These are phyloP conservation scores for Odobenus rosmarus DNA, from an alignment of 2,113 vertebrate genomes.

Conservation along the genomic window DNA sequence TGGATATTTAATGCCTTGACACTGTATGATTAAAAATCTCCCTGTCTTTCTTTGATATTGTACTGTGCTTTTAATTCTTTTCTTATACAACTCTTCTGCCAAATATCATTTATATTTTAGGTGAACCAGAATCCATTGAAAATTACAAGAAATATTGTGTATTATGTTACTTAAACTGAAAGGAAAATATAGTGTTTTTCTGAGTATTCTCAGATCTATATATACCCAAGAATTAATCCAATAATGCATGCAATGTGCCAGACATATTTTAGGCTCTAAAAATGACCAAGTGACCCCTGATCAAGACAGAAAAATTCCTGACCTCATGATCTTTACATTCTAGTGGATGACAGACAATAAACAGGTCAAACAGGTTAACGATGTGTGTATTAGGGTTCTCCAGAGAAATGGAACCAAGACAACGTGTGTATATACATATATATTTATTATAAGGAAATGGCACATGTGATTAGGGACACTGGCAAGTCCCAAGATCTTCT, in stretches of 20 bases:
- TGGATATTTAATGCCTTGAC: not conserved
- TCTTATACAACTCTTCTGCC: not conserved
- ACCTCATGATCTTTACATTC: not conserved
- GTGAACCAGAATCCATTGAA: not conserved
- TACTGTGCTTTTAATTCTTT: not conserved
- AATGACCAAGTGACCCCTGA: not conserved
- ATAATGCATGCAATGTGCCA: not conserved
- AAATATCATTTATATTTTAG: not conserved
- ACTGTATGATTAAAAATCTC: not conserved
- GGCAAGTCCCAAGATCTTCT: not conserved
- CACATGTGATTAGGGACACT: not conserved
- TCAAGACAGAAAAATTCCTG: not conserved
- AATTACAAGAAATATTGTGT: not conserved
- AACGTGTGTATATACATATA: not conserved
- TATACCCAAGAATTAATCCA: not conserved
- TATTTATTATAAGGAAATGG: not conserved
- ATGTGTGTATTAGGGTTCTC: not conserved
- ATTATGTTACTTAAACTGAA: constrained; percentile 18
- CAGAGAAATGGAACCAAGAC: not conserved
- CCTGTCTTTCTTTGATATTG: not conserved
- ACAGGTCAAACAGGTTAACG: not conserved
- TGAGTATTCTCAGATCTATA: not conserved
- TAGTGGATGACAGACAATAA: not conserved
- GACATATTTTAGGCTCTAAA: not conserved
- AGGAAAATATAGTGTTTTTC: not conserved